Evolutionary conservation across 1,140 invertebrate genomes (phyloP).

Genomic region (Drosophila ercepeae): DNA sequence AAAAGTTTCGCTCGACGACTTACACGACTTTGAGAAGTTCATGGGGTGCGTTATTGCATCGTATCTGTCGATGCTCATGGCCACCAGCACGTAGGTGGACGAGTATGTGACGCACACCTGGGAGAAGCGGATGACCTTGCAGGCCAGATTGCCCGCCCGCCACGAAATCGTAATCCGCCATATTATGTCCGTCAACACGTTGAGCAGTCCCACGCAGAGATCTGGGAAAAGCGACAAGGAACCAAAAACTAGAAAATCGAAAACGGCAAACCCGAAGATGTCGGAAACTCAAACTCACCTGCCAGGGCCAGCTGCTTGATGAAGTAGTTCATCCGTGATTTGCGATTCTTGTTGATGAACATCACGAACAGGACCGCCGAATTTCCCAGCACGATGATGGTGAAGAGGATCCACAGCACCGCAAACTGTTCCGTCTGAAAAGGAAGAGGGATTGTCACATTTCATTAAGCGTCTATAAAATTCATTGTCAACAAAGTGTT

Average conservation of each 20-base stretch:
- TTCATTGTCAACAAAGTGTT: constrained; percentile 75
- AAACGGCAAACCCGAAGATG: constrained; percentile 16
- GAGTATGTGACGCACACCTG: constrained; percentile 94
- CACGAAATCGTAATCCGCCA: constrained; percentile 94
- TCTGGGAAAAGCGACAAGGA: constrained; percentile 85
- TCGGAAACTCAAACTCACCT: constrained; percentile 86
- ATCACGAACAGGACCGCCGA: constrained; percentile 93
- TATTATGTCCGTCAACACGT: constrained; percentile 93
- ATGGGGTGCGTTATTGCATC: constrained; percentile 97
- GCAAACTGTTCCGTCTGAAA: constrained; percentile 95
- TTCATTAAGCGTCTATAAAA: constrained; percentile 64
- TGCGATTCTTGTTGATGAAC: constrained; percentile 92
- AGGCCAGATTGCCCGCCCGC: constrained; percentile 94
- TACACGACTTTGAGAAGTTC: constrained; percentile 97
- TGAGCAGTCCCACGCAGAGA: constrained; percentile 93
- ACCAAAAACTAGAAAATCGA: neutral
- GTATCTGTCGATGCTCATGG: constrained; percentile 96
- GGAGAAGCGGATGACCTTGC: constrained; percentile 93
- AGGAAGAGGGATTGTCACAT: constrained; percentile 32
- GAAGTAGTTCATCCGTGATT: constrained; percentile 98
- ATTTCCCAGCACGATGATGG: constrained; percentile 95
- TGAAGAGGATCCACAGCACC: constrained; percentile 94
- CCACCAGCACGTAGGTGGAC: constrained; percentile 97
- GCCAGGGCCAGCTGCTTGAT: constrained; percentile 97
- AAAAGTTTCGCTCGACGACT: constrained; percentile 85